These are phyloP conservation scores for Rhyacophila evoluta DNA, from an alignment of 2,888 invertebrate genomes.

Conservation along the genomic window DNA sequence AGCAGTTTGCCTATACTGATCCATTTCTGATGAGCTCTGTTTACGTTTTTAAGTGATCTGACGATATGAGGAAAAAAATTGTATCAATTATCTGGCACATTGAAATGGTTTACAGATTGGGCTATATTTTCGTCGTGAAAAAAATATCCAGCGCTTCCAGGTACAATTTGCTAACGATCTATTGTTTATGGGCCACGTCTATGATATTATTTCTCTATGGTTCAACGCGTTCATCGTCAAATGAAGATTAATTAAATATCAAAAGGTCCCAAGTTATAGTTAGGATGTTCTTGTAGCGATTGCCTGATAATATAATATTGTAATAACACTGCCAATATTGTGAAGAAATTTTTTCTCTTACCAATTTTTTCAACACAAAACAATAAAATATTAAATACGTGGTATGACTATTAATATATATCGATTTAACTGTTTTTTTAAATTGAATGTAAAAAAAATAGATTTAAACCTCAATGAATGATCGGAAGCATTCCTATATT, in stretches of 20 bases:
- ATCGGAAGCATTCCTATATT: conserved; percentile 11
- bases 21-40: too few species aligned
- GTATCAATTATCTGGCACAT: too few species aligned
- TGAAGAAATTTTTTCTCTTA: conserved; percentile 2
- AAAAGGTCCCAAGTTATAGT: background rate
- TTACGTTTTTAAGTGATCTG: too few species aligned
- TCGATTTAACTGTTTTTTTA: too few species aligned
- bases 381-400: background rate
- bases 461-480: background rate
- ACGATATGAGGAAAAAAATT: too few species aligned
- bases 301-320: conserved; percentile 18
- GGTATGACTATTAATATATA: background rate
- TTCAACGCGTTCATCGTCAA: background rate
- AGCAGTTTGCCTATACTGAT: too few species aligned
- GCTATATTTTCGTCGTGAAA: too few species aligned
- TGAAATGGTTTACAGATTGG: too few species aligned
- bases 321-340: conserved; percentile 6
- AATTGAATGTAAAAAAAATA: too few species aligned
- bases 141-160: too few species aligned
- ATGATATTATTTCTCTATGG: background rate
- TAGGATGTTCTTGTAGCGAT: background rate
- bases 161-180: too few species aligned
- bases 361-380: conserved; percentile 6
- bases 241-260: background rate
- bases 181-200: too few species aligned